A percentile compares a stretch with the other conserved stretches of the same genome.
phyloP scores from a whole-genome alignment of 1,140 invertebrate genomes.

The Spodoptera frugiperda region DNA sequence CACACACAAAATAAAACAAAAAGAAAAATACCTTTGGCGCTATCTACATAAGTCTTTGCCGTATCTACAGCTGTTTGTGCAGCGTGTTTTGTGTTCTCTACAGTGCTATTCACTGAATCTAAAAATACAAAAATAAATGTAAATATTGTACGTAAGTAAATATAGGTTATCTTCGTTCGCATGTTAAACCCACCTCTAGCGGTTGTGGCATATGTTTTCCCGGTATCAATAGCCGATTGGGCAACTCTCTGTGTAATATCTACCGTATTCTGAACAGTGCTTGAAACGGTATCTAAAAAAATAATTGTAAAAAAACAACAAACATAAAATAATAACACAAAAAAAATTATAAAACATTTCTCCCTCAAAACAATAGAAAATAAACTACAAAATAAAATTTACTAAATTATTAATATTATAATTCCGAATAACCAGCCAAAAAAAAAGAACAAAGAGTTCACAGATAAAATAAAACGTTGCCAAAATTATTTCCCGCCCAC shows the following conservation, averaged over 20 bases:
- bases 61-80: conserved; percentile 61
- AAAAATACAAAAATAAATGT: conserved; percentile 43
- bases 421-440: not conserved
- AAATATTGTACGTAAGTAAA: not conserved
- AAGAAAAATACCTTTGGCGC: conserved; percentile 68
- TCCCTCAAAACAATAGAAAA: too few species aligned
- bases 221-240: conserved; percentile 64
- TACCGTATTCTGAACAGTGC: conserved; percentile 62
- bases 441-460: conserved; percentile 25
- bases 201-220: conserved; percentile 61
- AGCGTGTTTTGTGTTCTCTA: conserved; percentile 66
- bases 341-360: not conserved
- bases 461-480: conserved; percentile 9
- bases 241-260: conserved; percentile 69
- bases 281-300: conserved; percentile 66
- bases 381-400: not conserved
- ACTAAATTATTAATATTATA: too few species aligned
- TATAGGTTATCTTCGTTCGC: not conserved
- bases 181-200: conserved; percentile 58
- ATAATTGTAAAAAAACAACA: not conserved
- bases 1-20: conserved; percentile 39
- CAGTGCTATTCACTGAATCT: conserved; percentile 60
- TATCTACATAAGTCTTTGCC: conserved; percentile 65
- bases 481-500: conserved; percentile 29
- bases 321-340: not conserved